Percentiles rank a stretch among this genome's conserved stretches.
phyloP scores from a whole-genome alignment of 53 echinoderm and acorn worm species.

The Actinopyga echinites region DNA sequence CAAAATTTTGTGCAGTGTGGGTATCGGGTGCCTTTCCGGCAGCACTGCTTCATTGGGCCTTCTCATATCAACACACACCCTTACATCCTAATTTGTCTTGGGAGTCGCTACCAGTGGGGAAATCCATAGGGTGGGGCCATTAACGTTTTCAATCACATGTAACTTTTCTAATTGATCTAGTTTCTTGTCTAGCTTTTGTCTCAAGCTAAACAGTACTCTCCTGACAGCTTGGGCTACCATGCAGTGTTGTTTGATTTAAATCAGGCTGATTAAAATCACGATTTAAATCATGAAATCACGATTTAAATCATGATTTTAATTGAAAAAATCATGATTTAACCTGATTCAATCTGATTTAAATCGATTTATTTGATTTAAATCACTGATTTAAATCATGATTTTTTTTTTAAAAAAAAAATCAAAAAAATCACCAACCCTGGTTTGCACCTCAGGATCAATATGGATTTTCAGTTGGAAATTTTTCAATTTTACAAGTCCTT shows the following conservation, averaged over 20 bases:
- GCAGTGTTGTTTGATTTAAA: too few relatives aligned
- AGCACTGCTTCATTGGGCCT: background rate
- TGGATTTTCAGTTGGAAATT: background rate
- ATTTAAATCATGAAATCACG: too few relatives aligned
- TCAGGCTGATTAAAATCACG: too few relatives aligned
- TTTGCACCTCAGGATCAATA: slow-evolving; percentile 11
- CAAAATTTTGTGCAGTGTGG: background rate
- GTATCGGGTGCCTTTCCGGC: background rate
- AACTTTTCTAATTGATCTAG: slow-evolving; percentile 14
- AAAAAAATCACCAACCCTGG: too few relatives aligned
- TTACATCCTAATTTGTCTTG: background rate
- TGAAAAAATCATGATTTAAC: too few relatives aligned
- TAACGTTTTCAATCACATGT: background rate
- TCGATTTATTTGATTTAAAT: too few relatives aligned
- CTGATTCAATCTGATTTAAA: too few relatives aligned
- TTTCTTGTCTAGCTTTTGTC: background rate
- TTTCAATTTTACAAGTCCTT: background rate
- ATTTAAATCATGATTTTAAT: too few relatives aligned
- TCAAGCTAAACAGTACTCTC: background rate
- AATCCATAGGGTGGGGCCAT: too few relatives aligned
- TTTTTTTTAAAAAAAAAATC: too few relatives aligned
- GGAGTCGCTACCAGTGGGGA: too few relatives aligned
- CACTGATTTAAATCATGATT: too few relatives aligned
- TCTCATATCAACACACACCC: background rate
- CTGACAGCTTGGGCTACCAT: background rate